These are phyloP conservation scores for Characodon lateralis DNA, from an alignment of 2,797 vertebrate species.

Conservation along the genomic window DNA sequence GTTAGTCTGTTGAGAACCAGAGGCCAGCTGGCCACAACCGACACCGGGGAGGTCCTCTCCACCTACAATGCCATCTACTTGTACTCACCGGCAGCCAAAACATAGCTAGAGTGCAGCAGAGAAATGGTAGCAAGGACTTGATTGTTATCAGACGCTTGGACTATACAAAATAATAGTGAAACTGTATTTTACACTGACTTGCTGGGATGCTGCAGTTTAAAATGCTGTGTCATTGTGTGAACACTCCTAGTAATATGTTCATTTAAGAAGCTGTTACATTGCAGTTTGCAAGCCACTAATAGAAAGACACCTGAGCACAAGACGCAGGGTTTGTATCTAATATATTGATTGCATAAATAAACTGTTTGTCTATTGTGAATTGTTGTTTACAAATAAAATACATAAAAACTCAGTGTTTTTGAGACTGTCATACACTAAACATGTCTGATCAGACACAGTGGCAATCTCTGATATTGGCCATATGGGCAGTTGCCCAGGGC, in stretches of 20 bases:
- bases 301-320: constrained; percentile 50
- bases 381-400: constrained; percentile 55
- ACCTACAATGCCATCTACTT: constrained; percentile 92
- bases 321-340: constrained; percentile 68
- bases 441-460: background rate
- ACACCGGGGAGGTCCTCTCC: constrained; percentile 91
- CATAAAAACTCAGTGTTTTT: constrained; percentile 26
- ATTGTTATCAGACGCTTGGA: constrained; percentile 40
- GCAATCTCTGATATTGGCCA: background rate
- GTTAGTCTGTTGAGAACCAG: constrained; percentile 88
- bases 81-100: constrained; percentile 83
- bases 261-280: constrained; percentile 26
- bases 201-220: constrained; percentile 38
- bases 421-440: too few species aligned
- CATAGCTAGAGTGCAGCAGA: constrained; percentile 75
- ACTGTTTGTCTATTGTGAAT: constrained; percentile 60
- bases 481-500: background rate
- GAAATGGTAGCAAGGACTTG: constrained; percentile 26
- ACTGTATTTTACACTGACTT: constrained; percentile 29
- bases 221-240: constrained; percentile 26
- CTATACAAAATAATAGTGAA: constrained; percentile 39
- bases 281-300: constrained; percentile 31
- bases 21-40: constrained; percentile 88
- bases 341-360: constrained; percentile 65
- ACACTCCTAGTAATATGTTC: constrained; percentile 38